phyloP scores from a whole-genome alignment of 2,888 invertebrate species.

The Penaeus monodon region DNA sequence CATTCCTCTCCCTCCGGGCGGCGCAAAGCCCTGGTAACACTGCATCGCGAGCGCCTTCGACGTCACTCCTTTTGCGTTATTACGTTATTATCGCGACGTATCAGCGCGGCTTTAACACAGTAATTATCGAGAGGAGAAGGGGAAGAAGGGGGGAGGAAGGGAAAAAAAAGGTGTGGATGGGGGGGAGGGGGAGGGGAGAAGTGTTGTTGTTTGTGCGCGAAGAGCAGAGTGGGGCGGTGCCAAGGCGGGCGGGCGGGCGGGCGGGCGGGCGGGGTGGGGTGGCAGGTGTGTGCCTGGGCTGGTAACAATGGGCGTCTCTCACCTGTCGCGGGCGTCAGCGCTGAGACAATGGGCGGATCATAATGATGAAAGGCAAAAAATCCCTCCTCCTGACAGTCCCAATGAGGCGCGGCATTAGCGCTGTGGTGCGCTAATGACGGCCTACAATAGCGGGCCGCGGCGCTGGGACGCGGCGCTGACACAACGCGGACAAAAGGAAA shows the following conservation, averaged over 20 bases:
- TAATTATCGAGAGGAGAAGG: too few relatives aligned
- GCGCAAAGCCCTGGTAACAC: too few relatives aligned
- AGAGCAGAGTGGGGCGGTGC: not conserved
- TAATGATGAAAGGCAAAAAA: slow-evolving; percentile 51
- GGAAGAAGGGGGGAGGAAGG: not conserved
- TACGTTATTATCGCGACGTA: too few relatives aligned
- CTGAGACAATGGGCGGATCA: slow-evolving; percentile 46
- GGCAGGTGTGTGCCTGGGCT: not conserved
- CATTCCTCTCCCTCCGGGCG: too few relatives aligned
- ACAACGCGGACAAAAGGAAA: slow-evolving; percentile 1
- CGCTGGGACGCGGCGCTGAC: slow-evolving; percentile 1
- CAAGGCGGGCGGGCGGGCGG: not conserved
- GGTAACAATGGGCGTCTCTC: slow-evolving; percentile 40
- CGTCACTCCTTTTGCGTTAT: too few relatives aligned
- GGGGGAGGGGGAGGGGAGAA: not conserved
- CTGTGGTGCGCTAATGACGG: slow-evolving; percentile 40
- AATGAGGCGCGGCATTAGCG: slow-evolving; percentile 43
- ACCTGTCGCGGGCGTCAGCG: slow-evolving; percentile 47
- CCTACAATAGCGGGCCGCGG: slow-evolving; percentile 30
- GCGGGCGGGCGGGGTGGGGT: slow-evolving; percentile 3
- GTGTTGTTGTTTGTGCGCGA: too few relatives aligned
- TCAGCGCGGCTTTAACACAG: too few relatives aligned
- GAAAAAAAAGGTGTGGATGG: not conserved
- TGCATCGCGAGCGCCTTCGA: too few relatives aligned
- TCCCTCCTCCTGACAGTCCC: slow-evolving; percentile 23